Base-by-base conservation (phyloP, 2,888 invertebrate species). In the Zele albiditarsus region DNA sequence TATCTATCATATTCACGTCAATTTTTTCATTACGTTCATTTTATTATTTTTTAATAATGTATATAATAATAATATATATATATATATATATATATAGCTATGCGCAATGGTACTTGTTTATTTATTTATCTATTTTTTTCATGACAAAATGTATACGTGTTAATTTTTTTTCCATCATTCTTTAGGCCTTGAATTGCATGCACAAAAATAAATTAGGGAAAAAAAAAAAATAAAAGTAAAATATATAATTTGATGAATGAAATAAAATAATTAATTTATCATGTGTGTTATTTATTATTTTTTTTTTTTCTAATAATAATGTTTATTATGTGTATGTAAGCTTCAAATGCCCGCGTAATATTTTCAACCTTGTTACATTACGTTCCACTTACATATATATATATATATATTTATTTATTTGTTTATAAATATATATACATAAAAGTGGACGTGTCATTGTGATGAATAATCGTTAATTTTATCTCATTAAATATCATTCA, bases 1-100 rank as follows among this genome's bases (percentile, higher is more conserved):
- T 60, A 60, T 60, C 31, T 60, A 60, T 28, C 28, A 60, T 27
- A 28, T 28, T 60, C 14, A 60, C 16, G 28, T 53, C 8, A 20
- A 8, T 10, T 8, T 8, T 5, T 53, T 20, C 6, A 20, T 8
- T 20, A 12, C 58, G 14, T 62, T 62, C 14, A 3, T 62, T n/a
- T 72, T 71, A 25, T 14, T 25, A 12, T 62, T 28, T 42, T 8
- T 53, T 23, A 53, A 20, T 53, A 20, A 20, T n/a, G 6, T 53
- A 65, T 46, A 65, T 65, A 46, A 46, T 28, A 71, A 63, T 31
- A n/a, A 46, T 46, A 16, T 63, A 31, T n/a, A 33, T 20, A 63
- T 33, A 33, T 28, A n/a, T n/a, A 46, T 46, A 16, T 63, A 31
- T n/a, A 33, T 20, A 63, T 33, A 33, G n/a, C 46, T 46, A 46